phyloP scores from a whole-genome alignment of 2,888 invertebrate genomes.

The Anthrax anthrax region DNA sequence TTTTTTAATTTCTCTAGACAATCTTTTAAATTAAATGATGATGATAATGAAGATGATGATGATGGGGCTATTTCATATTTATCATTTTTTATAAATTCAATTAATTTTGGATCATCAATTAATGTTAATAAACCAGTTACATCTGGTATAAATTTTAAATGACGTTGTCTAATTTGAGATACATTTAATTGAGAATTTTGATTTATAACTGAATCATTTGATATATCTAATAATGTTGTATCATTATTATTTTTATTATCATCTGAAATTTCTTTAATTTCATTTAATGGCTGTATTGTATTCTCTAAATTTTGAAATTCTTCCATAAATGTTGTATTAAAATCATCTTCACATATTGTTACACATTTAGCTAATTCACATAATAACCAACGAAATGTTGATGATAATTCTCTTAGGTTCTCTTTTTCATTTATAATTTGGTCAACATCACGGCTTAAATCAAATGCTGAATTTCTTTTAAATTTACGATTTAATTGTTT shows the following conservation, averaged over 20 bases:
- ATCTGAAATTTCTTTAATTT: conserved; percentile 25
- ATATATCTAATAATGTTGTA: background rate
- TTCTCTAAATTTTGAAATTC: conserved; percentile 25
- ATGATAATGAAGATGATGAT: conserved; percentile 37
- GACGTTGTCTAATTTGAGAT: background rate
- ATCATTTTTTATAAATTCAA: conserved; percentile 38
- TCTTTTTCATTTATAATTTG: conserved; percentile 39
- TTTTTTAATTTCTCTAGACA: conserved; percentile 50
- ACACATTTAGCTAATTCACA: conserved; percentile 59
- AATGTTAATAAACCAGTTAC: conserved; percentile 43
- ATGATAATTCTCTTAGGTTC: conserved; percentile 48
- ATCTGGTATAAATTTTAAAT: conserved; percentile 57
- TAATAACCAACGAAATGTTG: conserved; percentile 49
- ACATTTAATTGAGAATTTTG: background rate
- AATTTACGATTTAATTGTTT: conserved; percentile 32
- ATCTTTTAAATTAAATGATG: conserved; percentile 45
- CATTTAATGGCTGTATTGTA: conserved; percentile 10
- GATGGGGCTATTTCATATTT: conserved; percentile 36
- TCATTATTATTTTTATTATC: background rate
- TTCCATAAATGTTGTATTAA: conserved; percentile 58
- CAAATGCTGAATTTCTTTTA: conserved; percentile 32
- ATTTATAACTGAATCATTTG: background rate
- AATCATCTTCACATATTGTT: conserved; percentile 60
- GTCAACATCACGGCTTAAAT: conserved; percentile 29
- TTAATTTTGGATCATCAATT: conserved; percentile 45